Conservation (phyloP, 2,888 invertebrate genomes). For the Plagodis pulveraria region DNA sequence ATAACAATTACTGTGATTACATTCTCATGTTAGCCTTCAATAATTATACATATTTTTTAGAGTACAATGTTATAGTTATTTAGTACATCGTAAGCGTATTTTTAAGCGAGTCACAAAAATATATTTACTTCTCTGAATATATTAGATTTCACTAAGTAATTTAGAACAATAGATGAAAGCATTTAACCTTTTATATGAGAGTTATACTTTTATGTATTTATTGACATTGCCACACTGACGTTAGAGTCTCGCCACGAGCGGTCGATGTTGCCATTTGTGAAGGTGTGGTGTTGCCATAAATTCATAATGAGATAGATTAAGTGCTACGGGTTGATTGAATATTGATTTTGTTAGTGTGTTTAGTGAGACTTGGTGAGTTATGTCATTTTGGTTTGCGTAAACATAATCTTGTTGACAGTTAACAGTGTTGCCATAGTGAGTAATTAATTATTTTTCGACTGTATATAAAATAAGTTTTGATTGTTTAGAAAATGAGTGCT, state of each 20-base stretch:
- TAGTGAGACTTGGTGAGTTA: slow-evolving; percentile 68
- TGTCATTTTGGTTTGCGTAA: slow-evolving; percentile 72
- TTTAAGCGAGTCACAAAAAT: slow-evolving; percentile 82
- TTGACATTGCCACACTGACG: slow-evolving; percentile 52
- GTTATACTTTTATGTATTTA: slow-evolving; percentile 63
- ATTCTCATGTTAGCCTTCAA: slow-evolving; percentile 85
- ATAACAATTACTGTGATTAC: slow-evolving; percentile 84
- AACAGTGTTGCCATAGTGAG: slow-evolving; percentile 83
- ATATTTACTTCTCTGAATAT: slow-evolving; percentile 79
- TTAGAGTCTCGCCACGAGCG: slow-evolving; percentile 37
- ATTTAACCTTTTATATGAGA: slow-evolving; percentile 80
- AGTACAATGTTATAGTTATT: slow-evolving; percentile 85
- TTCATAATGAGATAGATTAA: slow-evolving; percentile 49
- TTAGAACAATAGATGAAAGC: slow-evolving; percentile 79
- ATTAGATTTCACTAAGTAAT: slow-evolving; percentile 77
- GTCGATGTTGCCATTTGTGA: slow-evolving; percentile 42
- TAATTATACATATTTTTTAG: slow-evolving; percentile 85
- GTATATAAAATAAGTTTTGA: slow-evolving; percentile 79
- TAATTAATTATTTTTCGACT: slow-evolving; percentile 79
- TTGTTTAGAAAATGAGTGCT: slow-evolving; percentile 76
- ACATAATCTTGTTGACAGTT: slow-evolving; percentile 79
- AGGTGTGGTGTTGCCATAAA: slow-evolving; percentile 43
- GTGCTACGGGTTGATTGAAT: slow-evolving; percentile 61
- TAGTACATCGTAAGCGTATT: slow-evolving; percentile 79
- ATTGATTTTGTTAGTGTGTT: slow-evolving; percentile 60